Evolutionary conservation across 2,888 invertebrate species (phyloP).

Genomic region (Caenorhabditis wallacei): DNA sequence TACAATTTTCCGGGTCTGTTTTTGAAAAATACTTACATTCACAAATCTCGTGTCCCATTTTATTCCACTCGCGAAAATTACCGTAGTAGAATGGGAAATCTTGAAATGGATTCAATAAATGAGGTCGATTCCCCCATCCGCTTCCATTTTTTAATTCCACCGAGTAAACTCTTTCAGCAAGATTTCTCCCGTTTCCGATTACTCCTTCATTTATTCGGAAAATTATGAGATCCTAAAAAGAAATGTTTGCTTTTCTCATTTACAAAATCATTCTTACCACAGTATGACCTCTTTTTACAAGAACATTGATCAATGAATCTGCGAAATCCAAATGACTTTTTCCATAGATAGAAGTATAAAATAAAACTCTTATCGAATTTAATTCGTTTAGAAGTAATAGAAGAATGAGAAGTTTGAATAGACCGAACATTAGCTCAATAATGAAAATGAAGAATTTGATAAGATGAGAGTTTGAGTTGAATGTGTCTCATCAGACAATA

Average conservation of each 20-base stretch:
- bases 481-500: no score
- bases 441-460: not conserved
- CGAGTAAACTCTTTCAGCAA: constrained; percentile 32
- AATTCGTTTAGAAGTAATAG: not conserved
- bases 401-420: not conserved
- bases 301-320: constrained; percentile 57
- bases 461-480: not conserved
- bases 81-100: constrained; percentile 24
- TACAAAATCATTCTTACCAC: constrained; percentile 53
- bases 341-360: constrained; percentile 58
- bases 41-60: constrained; percentile 41
- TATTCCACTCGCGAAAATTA: constrained; percentile 24
- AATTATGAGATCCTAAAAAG: constrained; percentile 53
- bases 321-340: constrained; percentile 68
- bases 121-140: constrained; percentile 51
- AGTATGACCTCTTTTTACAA: constrained; percentile 55
- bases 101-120: constrained; percentile 62
- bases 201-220: constrained; percentile 60
- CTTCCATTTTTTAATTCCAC: constrained; percentile 51
- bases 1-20: not conserved
- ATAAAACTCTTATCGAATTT: constrained; percentile 28
- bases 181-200: constrained; percentile 51
- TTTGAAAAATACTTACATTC: constrained; percentile 21
- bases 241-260: not conserved
- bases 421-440: not conserved